Percentiles rank a stretch among this genome's conserved stretches.
phyloP scores from a whole-genome alignment of 2,797 vertebrate genomes.

The Rhincodon typus region DNA sequence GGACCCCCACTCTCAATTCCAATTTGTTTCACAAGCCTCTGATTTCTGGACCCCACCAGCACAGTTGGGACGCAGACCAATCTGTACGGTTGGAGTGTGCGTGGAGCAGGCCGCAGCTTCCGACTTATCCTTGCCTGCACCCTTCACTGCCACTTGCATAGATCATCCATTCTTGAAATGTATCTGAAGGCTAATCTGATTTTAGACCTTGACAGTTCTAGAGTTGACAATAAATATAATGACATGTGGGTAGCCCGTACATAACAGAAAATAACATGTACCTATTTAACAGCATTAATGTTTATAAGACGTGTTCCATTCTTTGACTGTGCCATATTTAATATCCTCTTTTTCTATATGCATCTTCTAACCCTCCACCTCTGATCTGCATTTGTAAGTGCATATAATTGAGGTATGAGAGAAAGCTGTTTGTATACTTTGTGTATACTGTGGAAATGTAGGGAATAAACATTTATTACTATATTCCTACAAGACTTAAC shows the following conservation, averaged over 20 bases:
- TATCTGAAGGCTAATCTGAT: neutral
- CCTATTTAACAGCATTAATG: neutral
- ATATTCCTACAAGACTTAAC: neutral
- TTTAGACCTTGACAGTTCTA: neutral
- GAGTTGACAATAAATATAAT: neutral
- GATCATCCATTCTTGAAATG: neutral
- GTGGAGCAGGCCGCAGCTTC: no score
- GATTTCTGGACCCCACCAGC: no score
- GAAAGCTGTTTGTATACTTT: neutral
- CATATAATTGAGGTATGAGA: neutral
- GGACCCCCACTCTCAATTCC: neutral
- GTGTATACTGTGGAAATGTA: conserved; percentile 9
- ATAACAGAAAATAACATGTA: neutral
- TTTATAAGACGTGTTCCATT: neutral
- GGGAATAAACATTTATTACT: conserved; percentile 5
- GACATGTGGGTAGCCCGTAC: neutral
- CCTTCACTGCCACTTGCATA: neutral
- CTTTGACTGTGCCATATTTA: neutral
- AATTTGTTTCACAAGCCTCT: neutral
- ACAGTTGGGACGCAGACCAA: no score
- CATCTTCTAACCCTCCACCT: neutral
- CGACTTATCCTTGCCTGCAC: no score
- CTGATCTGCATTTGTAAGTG: neutral
- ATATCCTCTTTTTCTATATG: neutral
- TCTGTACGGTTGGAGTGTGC: no score